A percentile compares a stretch with the other conserved stretches of the same genome.
These are phyloP conservation scores for Mythimna impura DNA, from an alignment of 2,888 invertebrate species.

Conservation along the genomic window DNA sequence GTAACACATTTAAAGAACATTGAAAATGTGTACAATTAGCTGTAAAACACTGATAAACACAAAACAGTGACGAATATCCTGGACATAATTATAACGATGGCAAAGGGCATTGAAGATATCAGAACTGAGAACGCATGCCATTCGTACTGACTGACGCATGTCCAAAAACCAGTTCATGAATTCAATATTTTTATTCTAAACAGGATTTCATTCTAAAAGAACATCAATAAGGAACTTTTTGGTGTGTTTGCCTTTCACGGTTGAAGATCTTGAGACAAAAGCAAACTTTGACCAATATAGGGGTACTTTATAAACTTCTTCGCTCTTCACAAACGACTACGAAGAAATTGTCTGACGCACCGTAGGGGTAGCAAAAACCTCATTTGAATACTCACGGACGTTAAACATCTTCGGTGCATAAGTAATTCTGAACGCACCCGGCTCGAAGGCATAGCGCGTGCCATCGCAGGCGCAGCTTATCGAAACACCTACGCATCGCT, in stretches of 20 bases:
- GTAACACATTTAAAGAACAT: constrained; percentile 16
- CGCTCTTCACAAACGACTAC: constrained; percentile 46
- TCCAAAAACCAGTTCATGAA: constrained; percentile 21
- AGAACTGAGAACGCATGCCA: constrained; percentile 15
- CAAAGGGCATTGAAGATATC: constrained; percentile 57
- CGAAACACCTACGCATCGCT: constrained; percentile 69
- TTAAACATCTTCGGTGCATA: constrained; percentile 76
- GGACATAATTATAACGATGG: constrained; percentile 46
- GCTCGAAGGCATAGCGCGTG: constrained; percentile 68
- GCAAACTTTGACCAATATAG: constrained; percentile 38
- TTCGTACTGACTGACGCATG: constrained; percentile 19
- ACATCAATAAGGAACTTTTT: constrained; percentile 29
- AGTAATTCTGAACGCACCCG: constrained; percentile 73
- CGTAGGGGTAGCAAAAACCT: constrained; percentile 73
- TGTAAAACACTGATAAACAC: constrained; percentile 54
- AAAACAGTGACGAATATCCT: constrained; percentile 52
- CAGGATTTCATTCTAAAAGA: constrained; percentile 39
- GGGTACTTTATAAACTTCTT: constrained; percentile 51
- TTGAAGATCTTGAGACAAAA: constrained; percentile 40
- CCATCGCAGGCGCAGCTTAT: constrained; percentile 62
- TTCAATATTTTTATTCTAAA: constrained; percentile 34
- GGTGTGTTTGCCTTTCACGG: constrained; percentile 33
- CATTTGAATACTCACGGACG: constrained; percentile 77
- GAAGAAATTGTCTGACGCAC: constrained; percentile 70
- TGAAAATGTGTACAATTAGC: constrained; percentile 44